Base-by-base conservation (phyloP, 2,888 invertebrate genomes). In the Miltochrista miniata region DNA sequence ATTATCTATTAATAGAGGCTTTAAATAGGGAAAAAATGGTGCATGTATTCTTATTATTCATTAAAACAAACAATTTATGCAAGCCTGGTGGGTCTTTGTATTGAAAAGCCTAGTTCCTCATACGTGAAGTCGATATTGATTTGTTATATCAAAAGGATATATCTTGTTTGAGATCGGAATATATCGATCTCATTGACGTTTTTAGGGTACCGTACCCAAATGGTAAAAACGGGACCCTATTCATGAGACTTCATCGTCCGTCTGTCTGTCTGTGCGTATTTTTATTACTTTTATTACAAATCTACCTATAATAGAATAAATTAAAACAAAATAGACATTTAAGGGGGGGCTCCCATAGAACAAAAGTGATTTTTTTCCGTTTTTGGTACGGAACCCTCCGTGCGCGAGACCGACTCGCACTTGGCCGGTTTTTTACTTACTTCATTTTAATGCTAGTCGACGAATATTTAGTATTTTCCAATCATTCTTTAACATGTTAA, bases 21-120 rank as follows among this genome's bases (percentile, higher is more conserved):
- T 49, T 56, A 60, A 54, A 68, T 64, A 64, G 58, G 58, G 70
- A 66, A 68, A 58, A 61, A 48, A 54, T 55, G 11, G 24, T 53
- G 51, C 47, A 24, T 45, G 52, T 14, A 36, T 37, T 34, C 48
- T 45, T 30, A 41, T 41, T 53, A 43, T 59, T 45, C 7, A 29
- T 51, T 51, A 13, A 24, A 58, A 64, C 56, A 64, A 64, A 67
- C 51, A 54, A 30, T 53, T 2, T 24, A 39, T 14, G 2, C 13
- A 45, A 34, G 40, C 40, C 13, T 49, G 56, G 54, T 48, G 53
- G 51, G 37, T 10, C 30, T 51, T 34, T 40, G 18, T 35, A 37
- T 43, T 15, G 13, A 34, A 45, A 33, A 46, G 13, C 34, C 29
- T 45, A 54, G 49, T 65, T 67, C 66, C 67, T 54, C 24, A 45